Base-by-base conservation (phyloP, 23 tunicate genomes). In the Trididemnum clinides region DNA sequence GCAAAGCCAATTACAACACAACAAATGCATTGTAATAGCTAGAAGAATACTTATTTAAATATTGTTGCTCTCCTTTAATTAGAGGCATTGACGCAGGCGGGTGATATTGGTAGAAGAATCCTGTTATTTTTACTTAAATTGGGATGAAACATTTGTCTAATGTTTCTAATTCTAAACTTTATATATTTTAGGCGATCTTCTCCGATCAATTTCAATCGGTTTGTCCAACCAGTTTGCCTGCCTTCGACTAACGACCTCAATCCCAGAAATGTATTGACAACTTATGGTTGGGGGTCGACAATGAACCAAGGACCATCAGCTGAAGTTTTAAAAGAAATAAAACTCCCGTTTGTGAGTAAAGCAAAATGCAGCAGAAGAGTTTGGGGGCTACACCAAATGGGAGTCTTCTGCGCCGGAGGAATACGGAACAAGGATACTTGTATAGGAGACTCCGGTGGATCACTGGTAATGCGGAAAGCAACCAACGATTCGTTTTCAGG, bases 271-370 rank as follows among this genome's bases (percentile, higher is more conserved):
- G 0, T 31, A 22, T 34, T 85, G 50, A 35, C 64, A 21, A 74
- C 82, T 12, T 85, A 71, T 44, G 88, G 88, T 2, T 85, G 88
- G 88, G 88, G 88, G 2, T 59, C 82, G 10, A 85, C 88, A 0
- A 27, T 73, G 50, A 82, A 72, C n/a, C 49, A 20, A 20, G 88
- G 88, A 22, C 88, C 88, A 5, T 23, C 34, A 0, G 34, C 88
- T 6, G 26, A 85, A 15, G 54, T 32, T 51, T 35, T 85, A 19
- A 85, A 85, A 51, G 33, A 85, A 26, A 72, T 85, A 0, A 50
- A 54, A 0, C 51, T 85, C n/a, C 80, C 80, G 0, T 85, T 35
- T 51, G 51, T 85, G 28, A 25, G 26, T 28, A 26, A 74, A 23
- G 35, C 28, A 21, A 34, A 72, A 51, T 85, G 88, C 0, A 65